Conservation (phyloP, 2,888 invertebrate genomes). For the Branchipolynoe longqiensis region DNA sequence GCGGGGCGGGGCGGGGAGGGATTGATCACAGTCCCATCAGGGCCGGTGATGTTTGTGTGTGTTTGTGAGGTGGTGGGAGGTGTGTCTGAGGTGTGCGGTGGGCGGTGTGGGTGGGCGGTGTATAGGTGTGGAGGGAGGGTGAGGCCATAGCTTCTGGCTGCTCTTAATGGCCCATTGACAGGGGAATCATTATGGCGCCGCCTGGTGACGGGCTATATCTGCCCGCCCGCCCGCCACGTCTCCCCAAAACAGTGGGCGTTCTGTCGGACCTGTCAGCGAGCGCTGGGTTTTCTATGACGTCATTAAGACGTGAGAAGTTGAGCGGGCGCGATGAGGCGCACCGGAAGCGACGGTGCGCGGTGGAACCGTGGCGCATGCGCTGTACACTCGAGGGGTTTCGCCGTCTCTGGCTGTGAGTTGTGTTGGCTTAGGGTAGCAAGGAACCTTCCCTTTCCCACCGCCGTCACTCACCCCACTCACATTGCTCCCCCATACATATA, state of each 20-base stretch:
- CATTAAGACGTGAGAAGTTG: no score
- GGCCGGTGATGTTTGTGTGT: background rate
- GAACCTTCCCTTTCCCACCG: no score
- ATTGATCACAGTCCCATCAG: no score
- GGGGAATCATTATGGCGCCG: conserved; percentile 28
- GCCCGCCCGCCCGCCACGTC: background rate
- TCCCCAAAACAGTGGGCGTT: conserved; percentile 3
- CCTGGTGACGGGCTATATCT: conserved; percentile 7
- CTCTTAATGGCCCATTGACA: conserved; percentile 51
- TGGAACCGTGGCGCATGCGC: no score
- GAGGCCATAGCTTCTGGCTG: background rate
- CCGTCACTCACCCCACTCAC: no score
- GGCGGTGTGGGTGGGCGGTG: background rate
- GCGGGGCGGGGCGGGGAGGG: background rate
- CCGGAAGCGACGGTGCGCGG: no score
- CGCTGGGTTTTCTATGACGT: background rate
- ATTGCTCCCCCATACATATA: no score
- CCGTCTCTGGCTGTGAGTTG: no score
- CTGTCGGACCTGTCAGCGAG: conserved; percentile 4
- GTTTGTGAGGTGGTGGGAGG: background rate
- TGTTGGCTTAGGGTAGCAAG: no score
- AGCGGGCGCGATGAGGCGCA: no score
- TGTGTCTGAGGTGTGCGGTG: background rate
- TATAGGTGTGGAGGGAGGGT: background rate
- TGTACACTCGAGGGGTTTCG: no score